phyloP scores from a whole-genome alignment of 2,888 invertebrate species.

The Nebria brevicollis region DNA sequence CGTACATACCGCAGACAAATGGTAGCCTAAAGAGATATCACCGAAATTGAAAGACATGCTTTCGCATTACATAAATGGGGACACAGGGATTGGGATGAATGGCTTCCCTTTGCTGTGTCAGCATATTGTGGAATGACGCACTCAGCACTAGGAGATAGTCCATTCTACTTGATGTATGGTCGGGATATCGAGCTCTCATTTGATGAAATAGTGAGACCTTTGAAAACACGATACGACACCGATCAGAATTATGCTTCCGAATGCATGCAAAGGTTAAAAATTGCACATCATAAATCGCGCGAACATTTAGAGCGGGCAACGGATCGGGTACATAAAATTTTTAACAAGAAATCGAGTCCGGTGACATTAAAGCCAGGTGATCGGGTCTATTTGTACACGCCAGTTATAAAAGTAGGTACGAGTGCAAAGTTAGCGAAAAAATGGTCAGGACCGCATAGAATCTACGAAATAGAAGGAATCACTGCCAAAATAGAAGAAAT shows the following conservation, averaged over 20 bases:
- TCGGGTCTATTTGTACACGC: slow-evolving; percentile 13
- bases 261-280: slow-evolving; percentile 8
- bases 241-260: background rate
- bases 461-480: background rate
- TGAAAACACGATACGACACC: background rate
- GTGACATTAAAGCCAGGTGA: slow-evolving; percentile 4
- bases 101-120: background rate
- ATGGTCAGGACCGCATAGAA: slow-evolving; percentile 3
- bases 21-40: slow-evolving; percentile 15
- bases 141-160: background rate
- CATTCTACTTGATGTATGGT: slow-evolving; percentile 6
- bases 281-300: background rate
- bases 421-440: slow-evolving; percentile 10
- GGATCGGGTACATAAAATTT: background rate
- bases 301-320: background rate
- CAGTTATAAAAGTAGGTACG: background rate
- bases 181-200: slow-evolving; percentile 7
- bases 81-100: slow-evolving; percentile 18
- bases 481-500: background rate
- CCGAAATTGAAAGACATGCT: slow-evolving; percentile 21
- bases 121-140: slow-evolving; percentile 7
- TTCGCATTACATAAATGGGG: slow-evolving; percentile 1
- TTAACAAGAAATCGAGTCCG: slow-evolving; percentile 19
- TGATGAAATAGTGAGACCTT: background rate
- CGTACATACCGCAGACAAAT: slow-evolving; percentile 13